Evolutionary conservation across 2,113 vertebrate genomes (phyloP).

Genomic region (Pollachius pollachius): DNA sequence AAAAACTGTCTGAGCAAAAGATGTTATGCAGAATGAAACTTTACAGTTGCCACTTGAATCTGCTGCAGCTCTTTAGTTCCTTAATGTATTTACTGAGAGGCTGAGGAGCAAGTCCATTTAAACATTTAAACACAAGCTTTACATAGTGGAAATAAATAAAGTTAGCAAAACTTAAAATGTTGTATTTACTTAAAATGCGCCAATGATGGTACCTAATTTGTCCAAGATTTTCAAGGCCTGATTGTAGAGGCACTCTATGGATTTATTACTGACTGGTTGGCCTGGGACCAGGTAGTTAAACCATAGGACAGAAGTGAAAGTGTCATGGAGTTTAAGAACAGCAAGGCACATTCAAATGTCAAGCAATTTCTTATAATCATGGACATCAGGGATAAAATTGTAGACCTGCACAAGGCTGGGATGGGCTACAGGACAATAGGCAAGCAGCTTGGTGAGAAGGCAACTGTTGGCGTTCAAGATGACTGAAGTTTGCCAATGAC

Average conservation of each 20-base stretch:
- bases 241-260: neutral
- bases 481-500: too few species aligned
- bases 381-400: too few species aligned
- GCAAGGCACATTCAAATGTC: too few species aligned
- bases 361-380: too few species aligned
- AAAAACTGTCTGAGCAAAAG: neutral
- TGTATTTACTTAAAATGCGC: too few species aligned
- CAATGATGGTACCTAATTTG: neutral
- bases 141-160: neutral
- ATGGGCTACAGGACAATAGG: too few species aligned
- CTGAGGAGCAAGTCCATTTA: neutral
- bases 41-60: neutral
- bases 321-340: neutral
- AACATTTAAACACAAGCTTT: slow-evolving; percentile 5
- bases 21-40: neutral
- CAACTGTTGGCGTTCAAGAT: too few species aligned
- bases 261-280: slow-evolving; percentile 5
- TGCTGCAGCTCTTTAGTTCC: neutral
- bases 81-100: neutral
- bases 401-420: too few species aligned
- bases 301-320: neutral
- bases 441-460: too few species aligned
- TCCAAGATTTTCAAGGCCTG: neutral
- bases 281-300: neutral
- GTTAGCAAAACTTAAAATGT: neutral